These are phyloP conservation scores for Drosophila kambysellisi DNA, from an alignment of 2,888 invertebrate genomes.

Conservation along the genomic window DNA sequence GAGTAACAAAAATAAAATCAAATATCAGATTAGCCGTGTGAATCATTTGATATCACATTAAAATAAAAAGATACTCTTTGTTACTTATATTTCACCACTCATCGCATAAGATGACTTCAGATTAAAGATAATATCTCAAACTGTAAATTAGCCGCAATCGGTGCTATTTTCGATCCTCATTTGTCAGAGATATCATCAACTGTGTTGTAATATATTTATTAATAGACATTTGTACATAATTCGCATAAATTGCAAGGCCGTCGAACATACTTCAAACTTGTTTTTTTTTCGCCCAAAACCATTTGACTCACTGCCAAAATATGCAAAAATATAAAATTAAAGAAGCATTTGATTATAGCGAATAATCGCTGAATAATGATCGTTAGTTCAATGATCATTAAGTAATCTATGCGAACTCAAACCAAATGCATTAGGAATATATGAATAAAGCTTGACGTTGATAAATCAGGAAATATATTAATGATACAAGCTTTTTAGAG, in stretches of 20 bases:
- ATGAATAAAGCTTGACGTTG: constrained; percentile 1
- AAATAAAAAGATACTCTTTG: no score
- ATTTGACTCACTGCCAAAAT: constrained; percentile 16
- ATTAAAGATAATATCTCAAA: no score
- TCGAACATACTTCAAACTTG: constrained; percentile 38
- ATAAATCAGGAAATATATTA: constrained; percentile 29
- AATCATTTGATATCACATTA: background rate
- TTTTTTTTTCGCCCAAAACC: constrained; percentile 34
- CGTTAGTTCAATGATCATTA: background rate
- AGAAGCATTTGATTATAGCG: constrained; percentile 7
- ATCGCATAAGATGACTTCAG: no score
- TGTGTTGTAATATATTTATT: constrained; percentile 35
- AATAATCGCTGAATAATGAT: constrained; percentile 21
- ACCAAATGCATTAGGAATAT: constrained; percentile 13
- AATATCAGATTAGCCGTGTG: background rate
- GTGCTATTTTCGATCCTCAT: background rate
- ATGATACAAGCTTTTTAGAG: background rate
- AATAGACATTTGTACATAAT: constrained; percentile 32
- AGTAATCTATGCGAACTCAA: background rate
- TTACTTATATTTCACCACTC: no score
- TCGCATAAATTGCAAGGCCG: constrained; percentile 66
- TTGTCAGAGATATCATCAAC: constrained; percentile 6
- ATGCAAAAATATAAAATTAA: constrained; percentile 2
- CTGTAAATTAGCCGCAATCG: background rate
- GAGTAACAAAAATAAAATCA: background rate